A percentile compares a stretch with the other conserved stretches of the same genome.
Evolutionary conservation across 2,797 vertebrate species (phyloP).

Genomic region (Chaunax sp.): DNA sequence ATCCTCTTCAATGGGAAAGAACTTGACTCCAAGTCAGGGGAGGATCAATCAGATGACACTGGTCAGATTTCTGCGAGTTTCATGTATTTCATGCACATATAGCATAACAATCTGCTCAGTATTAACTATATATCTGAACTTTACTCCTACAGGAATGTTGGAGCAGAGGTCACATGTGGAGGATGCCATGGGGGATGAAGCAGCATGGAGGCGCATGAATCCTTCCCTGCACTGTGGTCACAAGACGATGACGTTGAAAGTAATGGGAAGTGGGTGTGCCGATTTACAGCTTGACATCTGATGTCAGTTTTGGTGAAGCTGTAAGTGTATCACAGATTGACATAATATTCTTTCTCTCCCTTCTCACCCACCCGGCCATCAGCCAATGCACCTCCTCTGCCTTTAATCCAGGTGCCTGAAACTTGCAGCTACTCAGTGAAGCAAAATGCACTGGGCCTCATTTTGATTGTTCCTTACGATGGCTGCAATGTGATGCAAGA

Average conservation of each 20-base stretch:
- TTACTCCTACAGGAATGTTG: not conserved
- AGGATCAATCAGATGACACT: not conserved
- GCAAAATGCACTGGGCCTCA: constrained; percentile 32
- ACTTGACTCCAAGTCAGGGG: not conserved
- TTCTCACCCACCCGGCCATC: no score
- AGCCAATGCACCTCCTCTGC: constrained; percentile 41
- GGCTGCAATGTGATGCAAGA: constrained; percentile 65
- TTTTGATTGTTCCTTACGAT: constrained; percentile 59
- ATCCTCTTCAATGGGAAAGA: constrained; percentile 40
- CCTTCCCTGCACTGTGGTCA: constrained; percentile 47
- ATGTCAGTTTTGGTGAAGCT: not conserved
- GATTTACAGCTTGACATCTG: constrained; percentile 38
- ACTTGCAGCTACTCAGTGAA: constrained; percentile 55
- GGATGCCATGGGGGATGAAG: not conserved
- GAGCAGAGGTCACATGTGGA: not conserved
- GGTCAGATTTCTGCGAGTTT: constrained; percentile 14
- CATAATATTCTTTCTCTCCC: no score
- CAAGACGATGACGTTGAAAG: constrained; percentile 45
- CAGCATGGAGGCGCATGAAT: constrained; percentile 33
- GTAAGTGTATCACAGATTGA: fast-evolving
- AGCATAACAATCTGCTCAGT: not conserved
- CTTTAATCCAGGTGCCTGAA: constrained; percentile 52
- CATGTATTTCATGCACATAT: not conserved
- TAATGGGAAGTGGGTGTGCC: constrained; percentile 34
- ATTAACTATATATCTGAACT: not conserved